Percentiles rank a stretch among this genome's conserved stretches.
These are phyloP conservation scores for Trinorchestia longiramus DNA, from an alignment of 1,140 invertebrate species.

Conservation along the genomic window DNA sequence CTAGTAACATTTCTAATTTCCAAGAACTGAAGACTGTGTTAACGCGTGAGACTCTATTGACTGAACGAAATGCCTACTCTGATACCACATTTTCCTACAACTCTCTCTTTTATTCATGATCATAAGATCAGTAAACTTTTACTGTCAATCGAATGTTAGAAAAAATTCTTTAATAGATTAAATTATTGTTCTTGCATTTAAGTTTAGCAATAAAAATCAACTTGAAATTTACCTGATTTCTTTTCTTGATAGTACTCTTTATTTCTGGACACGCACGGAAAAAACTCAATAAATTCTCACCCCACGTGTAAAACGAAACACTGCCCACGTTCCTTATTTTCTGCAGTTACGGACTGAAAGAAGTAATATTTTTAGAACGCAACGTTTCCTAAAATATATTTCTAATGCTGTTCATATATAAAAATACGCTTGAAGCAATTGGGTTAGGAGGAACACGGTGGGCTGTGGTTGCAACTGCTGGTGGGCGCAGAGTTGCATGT, in stretches of 20 bases:
- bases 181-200: too few relatives aligned
- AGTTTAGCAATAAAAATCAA: too few relatives aligned
- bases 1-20: neutral
- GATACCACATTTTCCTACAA: neutral
- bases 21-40: neutral
- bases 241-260: too few relatives aligned
- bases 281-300: too few relatives aligned
- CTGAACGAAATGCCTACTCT: too few relatives aligned
- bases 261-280: too few relatives aligned
- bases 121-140: neutral
- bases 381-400: neutral
- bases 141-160: neutral
- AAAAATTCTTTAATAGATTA: too few relatives aligned
- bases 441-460: neutral
- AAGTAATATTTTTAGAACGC: too few relatives aligned
- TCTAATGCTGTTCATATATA: neutral
- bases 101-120: neutral
- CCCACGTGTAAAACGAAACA: too few relatives aligned
- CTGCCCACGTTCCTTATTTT: too few relatives aligned
- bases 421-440: neutral
- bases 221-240: too few relatives aligned
- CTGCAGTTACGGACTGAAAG: too few relatives aligned
- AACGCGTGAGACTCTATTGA: neutral
- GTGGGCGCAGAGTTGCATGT: neutral
- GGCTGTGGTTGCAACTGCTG: neutral